Evolutionary conservation across 2,888 invertebrate species (phyloP), one percentile per base, ranked within the genome.

Genomic region (Pyrrhosoma nymphula): DNA sequence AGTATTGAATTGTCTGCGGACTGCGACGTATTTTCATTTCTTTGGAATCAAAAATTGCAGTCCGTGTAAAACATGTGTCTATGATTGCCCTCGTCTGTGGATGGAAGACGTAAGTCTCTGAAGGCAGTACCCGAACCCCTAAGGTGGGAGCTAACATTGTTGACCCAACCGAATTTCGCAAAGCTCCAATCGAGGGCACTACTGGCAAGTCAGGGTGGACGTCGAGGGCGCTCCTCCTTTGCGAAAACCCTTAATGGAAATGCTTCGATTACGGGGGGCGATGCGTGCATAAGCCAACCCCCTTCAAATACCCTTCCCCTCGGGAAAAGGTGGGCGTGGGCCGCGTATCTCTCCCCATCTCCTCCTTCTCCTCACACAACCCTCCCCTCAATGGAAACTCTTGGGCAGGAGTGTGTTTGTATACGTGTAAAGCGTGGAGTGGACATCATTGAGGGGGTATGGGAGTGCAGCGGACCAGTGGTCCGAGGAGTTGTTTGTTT

Each of bases 181-280:
- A 69, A 35, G 82, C 82, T 82, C n/a, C 82, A 18, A 35, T 82
- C 30, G 30, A 35, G 82, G 35, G 82, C 30, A 35, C 35, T 16
- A 35, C 82, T 82, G 30, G 82, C 82, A 26, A 69, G 69, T 60
- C 60, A 69, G 82, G 82, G 35, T 82, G 30, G 82, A 82, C 35
- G 82, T 35, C 82, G 35, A 82, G 35, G 35, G 82, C 30, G 8
- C 82, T 82, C 82, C 82, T 82, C 82, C 82, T 82, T 35, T 82
- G 82, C 82, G 82, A 82, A 82, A 82, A 82, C 82, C 75, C 82
- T 82, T 82, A 82, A 35, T 82, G 82, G 82, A 16, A 82, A 82
- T 82, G 82, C 82, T 82, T 35, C 82, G 82, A 82, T 82, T 12
- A 82, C 30, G 18, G 82, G 35, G 82, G 82, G 69, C 0, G 35